Conservation (phyloP, 2,113 vertebrate genomes). For the Choloepus hoffmanni region DNA sequence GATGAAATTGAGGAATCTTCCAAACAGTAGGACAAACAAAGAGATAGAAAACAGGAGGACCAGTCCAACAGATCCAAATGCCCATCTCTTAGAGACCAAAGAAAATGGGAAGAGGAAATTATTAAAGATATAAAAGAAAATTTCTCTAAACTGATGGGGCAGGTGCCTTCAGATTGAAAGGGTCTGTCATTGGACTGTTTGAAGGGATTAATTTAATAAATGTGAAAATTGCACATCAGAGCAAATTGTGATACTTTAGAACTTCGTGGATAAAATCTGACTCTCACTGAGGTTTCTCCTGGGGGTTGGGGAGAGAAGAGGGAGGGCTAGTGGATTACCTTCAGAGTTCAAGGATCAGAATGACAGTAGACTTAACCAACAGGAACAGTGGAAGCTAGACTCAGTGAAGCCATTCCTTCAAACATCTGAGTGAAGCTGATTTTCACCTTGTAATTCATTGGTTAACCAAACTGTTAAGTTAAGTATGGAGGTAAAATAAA, state of each 20-base stretch:
- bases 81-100: neutral
- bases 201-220: neutral
- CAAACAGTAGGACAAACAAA: neutral
- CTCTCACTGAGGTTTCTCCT: neutral
- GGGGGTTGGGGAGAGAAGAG: neutral
- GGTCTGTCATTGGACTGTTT: neutral
- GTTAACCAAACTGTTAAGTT: conserved; percentile 40
- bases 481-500: neutral
- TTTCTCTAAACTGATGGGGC: neutral
- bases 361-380: neutral
- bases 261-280: neutral
- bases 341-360: neutral
- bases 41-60: neutral
- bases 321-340: neutral
- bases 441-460: conserved; percentile 32
- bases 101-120: neutral
- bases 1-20: conserved; percentile 42
- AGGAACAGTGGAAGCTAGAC: neutral
- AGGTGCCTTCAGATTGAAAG: conserved; percentile 19
- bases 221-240: neutral
- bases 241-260: neutral
- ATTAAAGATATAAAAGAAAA: conserved; percentile 18
- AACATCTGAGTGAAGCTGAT: conserved; percentile 14
- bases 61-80: neutral
- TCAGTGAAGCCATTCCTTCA: conserved; percentile 31